Evolutionary conservation across 1,140 invertebrate genomes (phyloP), one percentile per base, ranked within the genome.

Genomic region (Aplysia californica): DNA sequence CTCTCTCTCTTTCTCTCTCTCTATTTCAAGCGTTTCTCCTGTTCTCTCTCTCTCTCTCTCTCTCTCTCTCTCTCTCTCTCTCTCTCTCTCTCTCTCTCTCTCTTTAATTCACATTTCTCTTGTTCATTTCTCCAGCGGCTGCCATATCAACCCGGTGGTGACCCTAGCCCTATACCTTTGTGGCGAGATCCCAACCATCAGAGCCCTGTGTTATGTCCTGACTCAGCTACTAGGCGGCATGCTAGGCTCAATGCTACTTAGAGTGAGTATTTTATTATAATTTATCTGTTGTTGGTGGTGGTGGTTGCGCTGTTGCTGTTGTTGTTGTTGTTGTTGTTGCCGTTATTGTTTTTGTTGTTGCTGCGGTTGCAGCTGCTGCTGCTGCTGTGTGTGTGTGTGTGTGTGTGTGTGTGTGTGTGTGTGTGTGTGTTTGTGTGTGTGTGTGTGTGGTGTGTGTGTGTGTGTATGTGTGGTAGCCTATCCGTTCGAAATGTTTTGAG

Each of bases 111-210:
- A 15, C 10, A 15, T 50, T 50, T 50, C 10, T 15, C n/a, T 50
- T 50, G 31, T 5, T 75, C n/a, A 64, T 23, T 29, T 31, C 84
- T 84, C 23, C 77, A 89, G 89, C 76, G 90, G 90, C 35, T 90
- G 82, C 31, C 89, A 90, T 75, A 83, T 90, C 58, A 90, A 90
- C 73, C 89, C 89, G 31, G 89, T 86, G 0, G 88, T 90, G 4
- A 88, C 89, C 0, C 35, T 88, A 20, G 87, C 82, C 3, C 77
- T 89, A 0, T 76, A 79, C 4, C 36, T 89, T 31, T 50, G 79
- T 29, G 87, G 89, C 0, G 87, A 81, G 18, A 82, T 90, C 21
- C 50, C 70, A 2, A 58, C 79, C 0, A n/a, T 79, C 5, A 68
- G 86, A 35, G 81, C 82, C 3, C 56, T 84, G 5, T 75, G 79